These are phyloP conservation scores for Eurois occulta DNA, from an alignment of 2,888 invertebrate genomes.

Conservation along the genomic window DNA sequence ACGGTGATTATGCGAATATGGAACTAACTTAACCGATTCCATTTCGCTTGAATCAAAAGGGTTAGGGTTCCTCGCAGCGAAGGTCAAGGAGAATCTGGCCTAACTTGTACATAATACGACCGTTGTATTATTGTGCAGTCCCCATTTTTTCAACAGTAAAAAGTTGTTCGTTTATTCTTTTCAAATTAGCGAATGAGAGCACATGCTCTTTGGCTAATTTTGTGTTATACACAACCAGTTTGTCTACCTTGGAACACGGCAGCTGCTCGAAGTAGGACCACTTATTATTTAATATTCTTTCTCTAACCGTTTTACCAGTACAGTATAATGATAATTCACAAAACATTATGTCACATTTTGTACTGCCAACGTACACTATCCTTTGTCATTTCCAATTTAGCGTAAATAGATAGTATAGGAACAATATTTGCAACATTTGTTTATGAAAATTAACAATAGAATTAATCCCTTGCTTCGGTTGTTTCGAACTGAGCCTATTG, in stretches of 20 bases:
- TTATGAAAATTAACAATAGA: constrained; percentile 30
- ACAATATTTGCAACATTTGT: constrained; percentile 23
- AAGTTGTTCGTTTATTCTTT: too few species aligned
- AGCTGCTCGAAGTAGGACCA: not conserved
- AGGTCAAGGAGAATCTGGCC: not conserved
- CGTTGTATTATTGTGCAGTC: not conserved
- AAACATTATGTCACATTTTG: not conserved
- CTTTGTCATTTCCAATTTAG: constrained; percentile 9
- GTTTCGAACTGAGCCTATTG: constrained; percentile 20
- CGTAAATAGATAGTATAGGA: constrained; percentile 12
- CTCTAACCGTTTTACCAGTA: not conserved
- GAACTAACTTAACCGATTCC: not conserved
- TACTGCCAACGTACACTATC: not conserved
- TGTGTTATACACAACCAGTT: not conserved
- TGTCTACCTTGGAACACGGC: constrained; percentile 9
- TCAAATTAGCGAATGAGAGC: too few species aligned
- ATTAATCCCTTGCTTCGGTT: not conserved
- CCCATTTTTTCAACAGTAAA: not conserved
- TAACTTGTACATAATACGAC: not conserved
- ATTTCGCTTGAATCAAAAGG: not conserved
- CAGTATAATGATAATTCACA: not conserved
- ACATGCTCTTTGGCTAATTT: too few species aligned
- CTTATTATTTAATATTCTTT: not conserved
- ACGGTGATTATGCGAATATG: not conserved
- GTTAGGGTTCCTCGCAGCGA: not conserved